Conservation (phyloP, 2,113 vertebrate species). For the Cygnus buccinator region DNA sequence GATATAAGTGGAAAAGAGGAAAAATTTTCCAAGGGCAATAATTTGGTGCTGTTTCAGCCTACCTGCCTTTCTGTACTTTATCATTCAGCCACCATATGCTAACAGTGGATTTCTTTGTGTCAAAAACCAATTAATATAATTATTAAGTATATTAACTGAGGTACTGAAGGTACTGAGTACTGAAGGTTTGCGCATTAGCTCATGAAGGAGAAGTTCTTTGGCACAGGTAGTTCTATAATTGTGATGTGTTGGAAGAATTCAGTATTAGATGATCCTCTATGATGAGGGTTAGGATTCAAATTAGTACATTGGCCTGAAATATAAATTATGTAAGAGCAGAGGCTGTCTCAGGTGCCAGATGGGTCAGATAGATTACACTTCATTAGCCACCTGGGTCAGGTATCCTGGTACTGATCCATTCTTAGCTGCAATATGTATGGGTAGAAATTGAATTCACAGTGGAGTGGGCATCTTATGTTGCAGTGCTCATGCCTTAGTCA, state of each 20-base stretch:
- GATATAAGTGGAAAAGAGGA: slow-evolving; percentile 37
- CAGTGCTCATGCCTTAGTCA: neutral
- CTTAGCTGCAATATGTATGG: neutral
- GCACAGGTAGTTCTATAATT: slow-evolving; percentile 29
- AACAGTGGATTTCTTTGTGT: slow-evolving; percentile 4
- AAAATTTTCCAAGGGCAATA: neutral
- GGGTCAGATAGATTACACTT: neutral
- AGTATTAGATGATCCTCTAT: slow-evolving; percentile 45
- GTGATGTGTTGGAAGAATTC: slow-evolving; percentile 25
- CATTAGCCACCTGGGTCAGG: neutral
- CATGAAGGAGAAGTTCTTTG: slow-evolving; percentile 48
- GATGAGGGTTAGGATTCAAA: neutral
- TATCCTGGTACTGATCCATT: neutral
- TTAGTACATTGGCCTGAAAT: neutral
- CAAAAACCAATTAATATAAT: slow-evolving; percentile 51
- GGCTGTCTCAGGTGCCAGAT: neutral
- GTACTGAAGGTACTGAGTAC: slow-evolving; percentile 18
- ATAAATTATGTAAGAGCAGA: neutral
- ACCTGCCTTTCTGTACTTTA: slow-evolving; percentile 5
- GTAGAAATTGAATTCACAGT: neutral
- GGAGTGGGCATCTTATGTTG: neutral
- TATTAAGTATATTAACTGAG: neutral
- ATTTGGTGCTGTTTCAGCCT: slow-evolving; percentile 36
- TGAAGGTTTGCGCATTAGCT: slow-evolving; percentile 48
- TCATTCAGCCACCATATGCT: slow-evolving; percentile 2